Conservation (phyloP, 37 sponge, comb jelly and placozoan species). For the Ephydatia muelleri region DNA sequence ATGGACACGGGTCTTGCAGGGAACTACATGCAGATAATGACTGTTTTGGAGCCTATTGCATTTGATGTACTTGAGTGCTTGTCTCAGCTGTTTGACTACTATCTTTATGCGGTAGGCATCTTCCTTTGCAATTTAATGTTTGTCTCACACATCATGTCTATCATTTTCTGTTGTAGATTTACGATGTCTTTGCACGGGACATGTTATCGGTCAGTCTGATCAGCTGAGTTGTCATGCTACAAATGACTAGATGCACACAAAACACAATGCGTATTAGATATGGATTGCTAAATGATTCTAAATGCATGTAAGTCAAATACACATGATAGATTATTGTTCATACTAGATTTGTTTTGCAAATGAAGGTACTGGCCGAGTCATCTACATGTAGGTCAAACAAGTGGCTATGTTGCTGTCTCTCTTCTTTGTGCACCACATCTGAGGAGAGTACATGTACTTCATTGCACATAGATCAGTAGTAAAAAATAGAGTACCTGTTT, state of each 20-base stretch:
- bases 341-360: too few species aligned
- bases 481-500: neutral
- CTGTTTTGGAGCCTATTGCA: constrained; percentile 85
- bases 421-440: too few species aligned
- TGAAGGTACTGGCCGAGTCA: too few species aligned
- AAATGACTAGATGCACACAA: too few species aligned
- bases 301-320: too few species aligned
- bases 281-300: too few species aligned
- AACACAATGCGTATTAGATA: too few species aligned
- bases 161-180: constrained; percentile 52
- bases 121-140: neutral
- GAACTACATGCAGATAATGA: constrained; percentile 97
- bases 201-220: constrained; percentile 44
- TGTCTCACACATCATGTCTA: neutral
- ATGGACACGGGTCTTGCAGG: constrained; percentile 40
- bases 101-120: constrained; percentile 83
- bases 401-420: too few species aligned
- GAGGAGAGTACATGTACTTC: too few species aligned
- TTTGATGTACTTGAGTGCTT: constrained; percentile 91
- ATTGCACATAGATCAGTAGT: neutral
- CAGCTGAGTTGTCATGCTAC: neutral
- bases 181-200: constrained; percentile 72
- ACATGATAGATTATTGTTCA: too few species aligned
- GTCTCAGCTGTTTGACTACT: constrained; percentile 95
- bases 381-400: too few species aligned